phyloP scores from a whole-genome alignment of 2,113 vertebrate species.

The Ranitomeya variabilis region DNA sequence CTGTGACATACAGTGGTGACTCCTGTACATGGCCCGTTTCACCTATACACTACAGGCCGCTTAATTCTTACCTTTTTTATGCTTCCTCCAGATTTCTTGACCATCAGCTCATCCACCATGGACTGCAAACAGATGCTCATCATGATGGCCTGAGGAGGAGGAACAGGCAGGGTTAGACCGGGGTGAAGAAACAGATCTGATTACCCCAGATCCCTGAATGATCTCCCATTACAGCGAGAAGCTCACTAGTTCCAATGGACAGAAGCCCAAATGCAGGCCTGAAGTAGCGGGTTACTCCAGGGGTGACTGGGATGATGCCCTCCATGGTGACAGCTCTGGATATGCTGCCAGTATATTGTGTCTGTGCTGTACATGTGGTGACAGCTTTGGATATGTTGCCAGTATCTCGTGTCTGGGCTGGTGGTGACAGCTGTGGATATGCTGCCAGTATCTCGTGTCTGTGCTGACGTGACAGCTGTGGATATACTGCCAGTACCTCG shows the following conservation, averaged over 20 bases:
- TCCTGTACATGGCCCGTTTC: too few relatives aligned
- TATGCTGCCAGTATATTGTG: too few relatives aligned
- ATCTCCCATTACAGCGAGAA: neutral
- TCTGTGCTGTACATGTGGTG: too few relatives aligned
- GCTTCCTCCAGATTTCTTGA: constrained; percentile 96
- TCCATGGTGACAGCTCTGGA: too few relatives aligned
- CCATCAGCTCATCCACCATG: constrained; percentile 98
- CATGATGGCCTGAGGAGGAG: constrained; percentile 89
- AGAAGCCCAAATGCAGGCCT: neutral
- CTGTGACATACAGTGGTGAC: too few relatives aligned
- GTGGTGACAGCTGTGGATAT: too few relatives aligned
- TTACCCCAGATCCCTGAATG: neutral
- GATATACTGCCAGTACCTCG: too few relatives aligned
- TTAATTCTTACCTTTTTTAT: constrained; percentile 87
- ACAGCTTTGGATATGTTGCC: too few relatives aligned
- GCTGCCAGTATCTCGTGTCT: too few relatives aligned
- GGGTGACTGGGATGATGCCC: too few relatives aligned
- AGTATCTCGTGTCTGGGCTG: too few relatives aligned
- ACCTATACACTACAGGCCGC: neutral
- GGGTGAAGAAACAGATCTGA: constrained; percentile 17
- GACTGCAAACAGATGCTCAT: constrained; percentile 98
- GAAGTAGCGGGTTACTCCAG: neutral
- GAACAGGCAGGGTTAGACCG: constrained; percentile 14
- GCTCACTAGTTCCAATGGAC: neutral
- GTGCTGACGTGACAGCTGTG: too few relatives aligned